Percentiles rank a stretch among this genome's conserved stretches.
Evolutionary conservation across 2,888 invertebrate species (phyloP).

Genomic region (Panzeria rudis): DNA sequence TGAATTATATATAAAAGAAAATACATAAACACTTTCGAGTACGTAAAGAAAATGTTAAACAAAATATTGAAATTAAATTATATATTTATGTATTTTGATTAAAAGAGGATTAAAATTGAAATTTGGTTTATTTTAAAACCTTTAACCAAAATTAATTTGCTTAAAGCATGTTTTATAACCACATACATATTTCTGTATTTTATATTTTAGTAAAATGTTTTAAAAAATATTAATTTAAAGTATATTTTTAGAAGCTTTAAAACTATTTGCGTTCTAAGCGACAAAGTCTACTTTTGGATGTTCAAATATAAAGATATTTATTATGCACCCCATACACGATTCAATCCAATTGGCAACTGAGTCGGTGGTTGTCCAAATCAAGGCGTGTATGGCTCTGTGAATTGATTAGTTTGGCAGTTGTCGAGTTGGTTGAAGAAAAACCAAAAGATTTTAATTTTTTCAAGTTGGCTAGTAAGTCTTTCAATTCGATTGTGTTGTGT

Average conservation of each 20-base stretch:
- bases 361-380: too few species aligned
- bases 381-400: too few species aligned
- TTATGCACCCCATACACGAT: too few species aligned
- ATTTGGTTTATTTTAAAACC: background rate
- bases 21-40: background rate
- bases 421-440: too few species aligned
- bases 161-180: background rate
- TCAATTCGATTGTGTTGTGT: too few species aligned
- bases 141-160: background rate
- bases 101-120: background rate
- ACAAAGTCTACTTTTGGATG: background rate
- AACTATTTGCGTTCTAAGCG: background rate
- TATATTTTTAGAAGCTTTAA: background rate
- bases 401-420: too few species aligned
- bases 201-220: too few species aligned
- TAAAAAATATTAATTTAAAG: background rate
- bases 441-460: too few species aligned
- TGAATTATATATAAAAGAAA: background rate
- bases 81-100: background rate
- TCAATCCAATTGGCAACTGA: too few species aligned
- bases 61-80: too few species aligned
- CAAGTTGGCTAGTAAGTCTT: too few species aligned
- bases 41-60: background rate
- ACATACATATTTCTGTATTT: background rate
- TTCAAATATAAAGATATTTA: too few species aligned